Conservation (phyloP, 2,113 vertebrate genomes). For the Procavia capensis region DNA sequence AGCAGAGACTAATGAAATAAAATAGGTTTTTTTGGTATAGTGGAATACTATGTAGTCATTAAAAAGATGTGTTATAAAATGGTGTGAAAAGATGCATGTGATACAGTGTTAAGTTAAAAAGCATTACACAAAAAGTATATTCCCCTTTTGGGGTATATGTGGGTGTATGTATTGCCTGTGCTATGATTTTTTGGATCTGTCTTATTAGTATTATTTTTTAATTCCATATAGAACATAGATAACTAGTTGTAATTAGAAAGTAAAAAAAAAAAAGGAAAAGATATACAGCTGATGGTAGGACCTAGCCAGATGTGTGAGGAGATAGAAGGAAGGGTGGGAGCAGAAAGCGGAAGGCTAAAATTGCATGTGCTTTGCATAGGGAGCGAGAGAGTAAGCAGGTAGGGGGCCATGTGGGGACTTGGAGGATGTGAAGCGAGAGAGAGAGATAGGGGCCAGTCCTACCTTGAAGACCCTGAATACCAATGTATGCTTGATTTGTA, state of each 20-base stretch:
- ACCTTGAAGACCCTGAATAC: too few species aligned
- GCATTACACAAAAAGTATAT: background rate
- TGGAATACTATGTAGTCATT: too few species aligned
- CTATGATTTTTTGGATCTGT: background rate
- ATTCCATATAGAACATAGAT: background rate
- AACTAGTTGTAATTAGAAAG: background rate
- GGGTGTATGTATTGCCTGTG: too few species aligned
- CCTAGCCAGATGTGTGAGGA: background rate
- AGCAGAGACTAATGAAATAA: background rate
- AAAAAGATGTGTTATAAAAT: background rate
- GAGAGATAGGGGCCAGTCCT: too few species aligned
- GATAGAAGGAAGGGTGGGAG: background rate
- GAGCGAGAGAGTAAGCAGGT: background rate
- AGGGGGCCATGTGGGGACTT: rapidly evolving
- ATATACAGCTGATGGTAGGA: background rate
- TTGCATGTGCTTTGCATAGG: rapidly evolving
- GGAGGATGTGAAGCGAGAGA: background rate
- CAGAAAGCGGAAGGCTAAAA: background rate
- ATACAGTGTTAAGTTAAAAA: background rate
- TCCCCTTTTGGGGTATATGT: too few species aligned
- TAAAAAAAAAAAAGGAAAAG: background rate
- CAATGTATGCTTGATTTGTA: background rate
- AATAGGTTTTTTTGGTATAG: rapidly evolving
- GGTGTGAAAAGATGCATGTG: background rate
- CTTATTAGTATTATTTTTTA: background rate